Evolutionary conservation across 2,888 invertebrate genomes (phyloP).

Genomic region (Thymelicus acteon): DNA sequence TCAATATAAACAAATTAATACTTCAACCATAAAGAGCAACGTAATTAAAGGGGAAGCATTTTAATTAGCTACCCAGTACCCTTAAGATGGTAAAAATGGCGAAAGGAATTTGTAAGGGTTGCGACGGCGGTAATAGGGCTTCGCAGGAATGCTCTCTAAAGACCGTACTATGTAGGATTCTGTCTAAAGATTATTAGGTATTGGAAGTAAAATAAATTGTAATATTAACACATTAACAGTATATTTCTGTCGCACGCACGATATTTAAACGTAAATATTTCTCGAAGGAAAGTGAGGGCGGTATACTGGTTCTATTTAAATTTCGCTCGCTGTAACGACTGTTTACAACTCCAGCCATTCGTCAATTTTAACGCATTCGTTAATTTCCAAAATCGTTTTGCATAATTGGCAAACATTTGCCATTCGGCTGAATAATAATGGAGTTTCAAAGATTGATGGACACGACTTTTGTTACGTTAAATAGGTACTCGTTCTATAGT

Average conservation of each 20-base stretch:
- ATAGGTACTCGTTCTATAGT: neutral
- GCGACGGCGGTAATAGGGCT: conserved; percentile 9
- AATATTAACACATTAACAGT: too few relatives aligned
- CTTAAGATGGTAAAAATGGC: conserved; percentile 18
- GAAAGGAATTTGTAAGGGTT: conserved; percentile 27
- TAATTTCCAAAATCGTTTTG: conserved; percentile 30
- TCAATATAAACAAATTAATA: conserved; percentile 10
- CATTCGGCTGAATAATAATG: neutral
- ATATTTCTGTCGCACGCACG: too few relatives aligned
- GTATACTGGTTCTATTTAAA: neutral
- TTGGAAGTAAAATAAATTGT: too few relatives aligned
- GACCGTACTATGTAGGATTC: neutral
- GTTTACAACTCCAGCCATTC: conserved; percentile 17
- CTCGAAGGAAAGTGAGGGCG: too few relatives aligned
- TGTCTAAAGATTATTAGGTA: neutral
- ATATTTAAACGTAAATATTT: too few relatives aligned
- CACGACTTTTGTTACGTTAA: neutral
- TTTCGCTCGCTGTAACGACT: conserved; percentile 10
- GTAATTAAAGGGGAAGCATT: conserved; percentile 13
- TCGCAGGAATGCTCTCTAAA: neutral
- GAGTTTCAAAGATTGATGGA: neutral
- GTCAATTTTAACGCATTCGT: conserved; percentile 21
- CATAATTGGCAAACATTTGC: conserved; percentile 16
- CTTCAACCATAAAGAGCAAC: conserved; percentile 11
- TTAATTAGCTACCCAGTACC: conserved; percentile 12